phyloP scores from a whole-genome alignment of 2,888 invertebrate genomes.

The Parnassius orleans region DNA sequence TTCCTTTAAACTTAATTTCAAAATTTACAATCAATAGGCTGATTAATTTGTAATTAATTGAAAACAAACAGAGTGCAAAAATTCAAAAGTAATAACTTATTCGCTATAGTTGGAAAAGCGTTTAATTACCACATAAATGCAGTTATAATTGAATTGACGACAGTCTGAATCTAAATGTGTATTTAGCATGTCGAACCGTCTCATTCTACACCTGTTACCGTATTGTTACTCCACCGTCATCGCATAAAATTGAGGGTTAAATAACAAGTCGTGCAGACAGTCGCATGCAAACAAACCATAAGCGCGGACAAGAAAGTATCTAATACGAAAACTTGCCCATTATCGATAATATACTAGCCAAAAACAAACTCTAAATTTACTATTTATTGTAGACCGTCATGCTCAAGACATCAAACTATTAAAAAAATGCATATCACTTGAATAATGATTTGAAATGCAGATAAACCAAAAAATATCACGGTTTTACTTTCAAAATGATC shows the following conservation, averaged over 20 bases:
- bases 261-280: constrained; percentile 38
- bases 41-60: too few relatives aligned
- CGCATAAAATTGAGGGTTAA: constrained; percentile 28
- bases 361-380: constrained; percentile 42
- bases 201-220: constrained; percentile 24
- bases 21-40: not conserved
- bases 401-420: constrained; percentile 10
- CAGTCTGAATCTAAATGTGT: constrained; percentile 19
- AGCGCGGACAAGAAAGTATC: constrained; percentile 53
- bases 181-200: constrained; percentile 24
- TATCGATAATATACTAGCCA: constrained; percentile 63
- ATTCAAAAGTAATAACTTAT: not conserved
- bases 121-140: constrained; percentile 1
- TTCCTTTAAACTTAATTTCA: not conserved
- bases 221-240: constrained; percentile 27
- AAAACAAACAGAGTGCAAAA: too few relatives aligned
- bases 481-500: not conserved
- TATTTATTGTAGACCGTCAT: constrained; percentile 21
- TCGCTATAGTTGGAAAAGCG: not conserved
- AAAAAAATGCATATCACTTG: constrained; percentile 10
- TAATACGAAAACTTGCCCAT: constrained; percentile 70
- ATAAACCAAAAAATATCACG: constrained; percentile 11
- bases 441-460: constrained; percentile 5
- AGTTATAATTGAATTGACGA: constrained; percentile 15
- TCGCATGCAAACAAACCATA: constrained; percentile 75